Evolutionary conservation across 2,888 invertebrate species (phyloP).

Genomic region (Mesorhabditis belari): DNA sequence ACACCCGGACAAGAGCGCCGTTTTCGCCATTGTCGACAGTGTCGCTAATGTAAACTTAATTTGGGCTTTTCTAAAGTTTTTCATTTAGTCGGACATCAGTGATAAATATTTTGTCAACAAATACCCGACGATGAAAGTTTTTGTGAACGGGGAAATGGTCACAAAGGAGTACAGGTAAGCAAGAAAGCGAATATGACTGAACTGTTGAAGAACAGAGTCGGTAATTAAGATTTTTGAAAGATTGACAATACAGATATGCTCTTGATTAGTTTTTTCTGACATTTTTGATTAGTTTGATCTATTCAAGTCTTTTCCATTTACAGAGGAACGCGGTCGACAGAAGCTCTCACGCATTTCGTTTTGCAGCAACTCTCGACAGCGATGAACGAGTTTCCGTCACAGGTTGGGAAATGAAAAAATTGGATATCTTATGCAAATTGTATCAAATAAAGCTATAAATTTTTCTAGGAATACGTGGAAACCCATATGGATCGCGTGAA

Average conservation of each 20-base stretch:
- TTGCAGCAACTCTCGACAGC: constrained; percentile 81
- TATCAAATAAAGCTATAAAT: too few species aligned
- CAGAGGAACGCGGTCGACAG: constrained; percentile 67
- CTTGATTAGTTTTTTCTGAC: neutral
- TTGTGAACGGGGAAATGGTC: constrained; percentile 59
- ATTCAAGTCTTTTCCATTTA: constrained; percentile 3
- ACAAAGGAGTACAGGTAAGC: constrained; percentile 56
- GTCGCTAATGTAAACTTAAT: constrained; percentile 31
- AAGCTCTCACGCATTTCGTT: constrained; percentile 81
- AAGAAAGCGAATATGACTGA: neutral
- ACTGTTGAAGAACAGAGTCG: neutral
- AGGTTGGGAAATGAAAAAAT: constrained; percentile 29
- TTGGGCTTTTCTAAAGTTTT: neutral
- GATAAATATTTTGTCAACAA: constrained; percentile 93
- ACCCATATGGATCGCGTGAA: constrained; percentile 33
- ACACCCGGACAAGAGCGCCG: constrained; percentile 28
- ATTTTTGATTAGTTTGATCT: neutral
- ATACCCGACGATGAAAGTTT: constrained; percentile 91
- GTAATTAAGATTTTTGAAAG: neutral
- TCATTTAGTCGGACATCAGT: constrained; percentile 63
- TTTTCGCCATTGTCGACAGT: constrained; percentile 50
- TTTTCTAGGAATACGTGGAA: constrained; percentile 42
- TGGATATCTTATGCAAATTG: too few species aligned
- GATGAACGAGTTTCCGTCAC: constrained; percentile 68
- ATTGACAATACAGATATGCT: neutral